A percentile compares a stretch with the other conserved stretches of the same genome.
Evolutionary conservation across 2,797 vertebrate species (phyloP).

Genomic region (Botia almorhae): DNA sequence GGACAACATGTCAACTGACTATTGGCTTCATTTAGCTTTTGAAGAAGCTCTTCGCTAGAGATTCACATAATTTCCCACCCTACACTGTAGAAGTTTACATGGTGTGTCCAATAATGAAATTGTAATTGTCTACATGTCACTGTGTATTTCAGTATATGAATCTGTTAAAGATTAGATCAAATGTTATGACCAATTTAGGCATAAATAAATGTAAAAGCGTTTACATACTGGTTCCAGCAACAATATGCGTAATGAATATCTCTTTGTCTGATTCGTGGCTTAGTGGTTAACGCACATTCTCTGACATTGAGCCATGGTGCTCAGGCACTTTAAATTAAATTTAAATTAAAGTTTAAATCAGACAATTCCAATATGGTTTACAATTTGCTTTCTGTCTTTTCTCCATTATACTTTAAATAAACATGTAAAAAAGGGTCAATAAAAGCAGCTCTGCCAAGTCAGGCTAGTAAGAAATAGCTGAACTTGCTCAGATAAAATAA

Average conservation of each 20-base stretch:
- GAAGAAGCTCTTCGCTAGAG: no score
- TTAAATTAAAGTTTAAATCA: background rate
- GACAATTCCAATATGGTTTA: background rate
- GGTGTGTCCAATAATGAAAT: no score
- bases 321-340: background rate
- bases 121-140: no score
- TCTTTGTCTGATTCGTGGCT: background rate
- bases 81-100: no score
- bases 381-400: background rate
- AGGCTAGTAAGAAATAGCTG: background rate
- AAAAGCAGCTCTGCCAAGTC: background rate
- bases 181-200: background rate
- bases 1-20: background rate
- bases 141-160: no score
- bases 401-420: background rate
- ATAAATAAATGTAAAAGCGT: background rate
- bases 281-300: background rate
- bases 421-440: conserved; percentile 1
- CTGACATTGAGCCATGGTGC: background rate
- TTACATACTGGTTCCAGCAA: background rate
- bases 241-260: background rate
- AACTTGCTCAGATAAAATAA: background rate
- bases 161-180: no score
- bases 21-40: background rate
- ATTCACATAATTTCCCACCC: no score